Evolutionary conservation across 1,140 invertebrate species (phyloP).

Genomic region (Lethrus apterus): DNA sequence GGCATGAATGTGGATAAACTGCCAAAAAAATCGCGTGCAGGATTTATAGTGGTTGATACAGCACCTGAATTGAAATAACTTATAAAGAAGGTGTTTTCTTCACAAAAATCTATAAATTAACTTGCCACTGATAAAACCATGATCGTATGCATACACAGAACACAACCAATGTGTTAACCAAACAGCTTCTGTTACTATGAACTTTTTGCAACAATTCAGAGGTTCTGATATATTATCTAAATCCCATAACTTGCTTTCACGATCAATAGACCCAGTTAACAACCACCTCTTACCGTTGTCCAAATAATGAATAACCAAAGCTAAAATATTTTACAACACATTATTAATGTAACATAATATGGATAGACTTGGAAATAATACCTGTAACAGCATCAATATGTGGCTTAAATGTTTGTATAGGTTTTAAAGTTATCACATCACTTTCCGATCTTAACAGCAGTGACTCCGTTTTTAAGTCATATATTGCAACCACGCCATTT

Average conservation of each 20-base stretch:
- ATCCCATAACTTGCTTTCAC: constrained; percentile 30
- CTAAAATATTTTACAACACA: constrained; percentile 14
- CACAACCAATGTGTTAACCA: constrained; percentile 32
- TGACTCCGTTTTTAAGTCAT: constrained; percentile 21
- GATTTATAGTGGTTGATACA: constrained; percentile 16
- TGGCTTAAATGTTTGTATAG: constrained; percentile 15
- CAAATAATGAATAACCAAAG: constrained; percentile 19
- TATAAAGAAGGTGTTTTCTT: not conserved
- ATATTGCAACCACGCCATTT: constrained; percentile 33
- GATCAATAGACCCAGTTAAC: constrained; percentile 27
- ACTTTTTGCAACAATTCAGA: constrained; percentile 16
- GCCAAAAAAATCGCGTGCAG: constrained; percentile 20
- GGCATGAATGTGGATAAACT: constrained; percentile 13
- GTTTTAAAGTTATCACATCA: constrained; percentile 14
- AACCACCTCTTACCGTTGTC: constrained; percentile 27
- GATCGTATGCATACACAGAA: constrained; percentile 20
- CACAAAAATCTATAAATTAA: not conserved
- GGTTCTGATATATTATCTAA: constrained; percentile 16
- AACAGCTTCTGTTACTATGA: constrained; percentile 25
- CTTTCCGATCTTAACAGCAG: constrained; percentile 16
- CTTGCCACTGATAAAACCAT: constrained; percentile 19
- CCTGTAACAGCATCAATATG: constrained; percentile 18
- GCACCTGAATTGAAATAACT: constrained; percentile 14
- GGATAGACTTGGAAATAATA: constrained; percentile 8
- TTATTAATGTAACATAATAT: not conserved